Base-by-base conservation (phyloP, 1,140 invertebrate species). In the Tetranychus cinnabarinus region DNA sequence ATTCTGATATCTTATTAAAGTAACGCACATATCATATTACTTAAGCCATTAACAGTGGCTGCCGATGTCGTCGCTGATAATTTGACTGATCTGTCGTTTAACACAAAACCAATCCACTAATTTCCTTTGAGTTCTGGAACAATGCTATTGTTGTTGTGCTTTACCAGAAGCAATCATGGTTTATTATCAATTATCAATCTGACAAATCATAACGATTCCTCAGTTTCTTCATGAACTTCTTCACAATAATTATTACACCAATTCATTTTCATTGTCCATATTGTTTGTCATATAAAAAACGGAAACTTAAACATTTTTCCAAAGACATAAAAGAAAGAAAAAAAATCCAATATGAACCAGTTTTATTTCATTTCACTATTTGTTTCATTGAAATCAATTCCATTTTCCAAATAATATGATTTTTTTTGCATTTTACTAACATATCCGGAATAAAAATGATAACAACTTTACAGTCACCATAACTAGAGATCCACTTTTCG, bases 71-170 rank as follows among this genome's bases (percentile, higher is more conserved):
- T 93, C 0, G 87, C 83, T 2, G 82, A 82, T 67, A 80, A 79
- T 55, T 72, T 97, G 1, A 73, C 96, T 0, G 88, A 96, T 72
- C 85, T 33, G 77, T 85, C 1, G 86, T 56, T 55, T 81, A 81
- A 46, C 88, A 84, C 66, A 82, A 84, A 0, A 80, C 82, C 1
- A 81, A 90, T 61, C 81, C 86, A 4, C 75, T 82, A 54, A 66
- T 71, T 35, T 83, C 89, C 67, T 82, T 95, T 61, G 84, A 89
- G 68, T 77, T 84, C 8, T 96, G 90, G 85, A 88, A 95, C 66
- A 96, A 96, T 75, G 85, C 87, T 1, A 81, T 95, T 36, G 88
- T 86, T 13, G 75, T 95, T 2, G 78, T 96, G 84, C 89, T 0
- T 70, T 96, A 15, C 91, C 92, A 0, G 88, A 92, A 64, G 75